Conservation (phyloP, 2,113 vertebrate genomes). For the Istiophorus platypterus region DNA sequence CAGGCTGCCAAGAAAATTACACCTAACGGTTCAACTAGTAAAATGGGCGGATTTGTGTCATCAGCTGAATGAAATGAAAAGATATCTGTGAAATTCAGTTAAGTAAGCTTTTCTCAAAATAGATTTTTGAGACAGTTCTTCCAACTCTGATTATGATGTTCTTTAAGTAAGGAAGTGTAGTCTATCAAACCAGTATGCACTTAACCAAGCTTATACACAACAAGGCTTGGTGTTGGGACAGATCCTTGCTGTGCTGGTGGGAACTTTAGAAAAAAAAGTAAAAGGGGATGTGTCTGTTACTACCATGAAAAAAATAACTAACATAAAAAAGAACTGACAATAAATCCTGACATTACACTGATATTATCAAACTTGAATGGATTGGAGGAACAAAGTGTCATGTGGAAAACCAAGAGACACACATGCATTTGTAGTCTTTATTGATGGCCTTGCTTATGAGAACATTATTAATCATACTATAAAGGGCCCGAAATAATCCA, state of each 20-base stretch:
- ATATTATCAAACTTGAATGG: no score
- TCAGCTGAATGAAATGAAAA: neutral
- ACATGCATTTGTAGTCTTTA: neutral
- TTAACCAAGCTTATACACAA: no score
- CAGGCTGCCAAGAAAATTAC: no score
- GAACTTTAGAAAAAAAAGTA: neutral
- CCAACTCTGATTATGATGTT: slow-evolving; percentile 8
- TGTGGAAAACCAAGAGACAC: no score
- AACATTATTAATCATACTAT: neutral
- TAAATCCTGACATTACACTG: no score
- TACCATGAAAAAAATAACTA: neutral
- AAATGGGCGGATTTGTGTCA: no score
- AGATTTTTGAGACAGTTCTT: neutral
- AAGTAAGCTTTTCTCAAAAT: neutral
- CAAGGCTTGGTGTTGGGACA: neutral
- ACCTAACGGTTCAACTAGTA: no score
- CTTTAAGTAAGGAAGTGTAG: neutral
- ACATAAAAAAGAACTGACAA: no score
- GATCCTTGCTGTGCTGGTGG: neutral
- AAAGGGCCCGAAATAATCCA: no score
- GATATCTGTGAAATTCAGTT: neutral
- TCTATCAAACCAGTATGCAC: neutral
- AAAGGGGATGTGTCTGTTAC: neutral
- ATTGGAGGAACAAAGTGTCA: neutral
- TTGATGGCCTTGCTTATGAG: neutral